phyloP scores from a whole-genome alignment of 2,113 vertebrate genomes.

The Psettodes erumei region DNA sequence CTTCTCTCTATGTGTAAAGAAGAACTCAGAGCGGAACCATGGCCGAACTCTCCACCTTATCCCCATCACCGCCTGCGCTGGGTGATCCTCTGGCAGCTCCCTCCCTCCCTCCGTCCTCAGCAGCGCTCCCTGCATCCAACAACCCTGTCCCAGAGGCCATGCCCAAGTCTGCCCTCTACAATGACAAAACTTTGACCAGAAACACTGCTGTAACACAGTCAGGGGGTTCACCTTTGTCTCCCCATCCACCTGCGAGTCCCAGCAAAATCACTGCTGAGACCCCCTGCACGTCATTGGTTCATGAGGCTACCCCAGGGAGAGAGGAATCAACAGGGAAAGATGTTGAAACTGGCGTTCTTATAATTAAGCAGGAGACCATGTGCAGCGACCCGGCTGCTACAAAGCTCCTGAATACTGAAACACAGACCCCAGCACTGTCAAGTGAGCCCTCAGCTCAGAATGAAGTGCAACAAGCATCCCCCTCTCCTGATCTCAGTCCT shows the following conservation, averaged over 20 bases:
- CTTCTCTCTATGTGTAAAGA: constrained; percentile 47
- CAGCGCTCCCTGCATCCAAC: constrained; percentile 55
- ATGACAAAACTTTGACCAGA: constrained; percentile 65
- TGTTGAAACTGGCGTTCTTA: constrained; percentile 10
- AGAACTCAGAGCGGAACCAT: constrained; percentile 71
- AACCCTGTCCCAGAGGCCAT: constrained; percentile 51
- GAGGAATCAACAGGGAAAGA: constrained; percentile 25
- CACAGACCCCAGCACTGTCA: constrained; percentile 29
- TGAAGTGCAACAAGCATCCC: constrained; percentile 24
- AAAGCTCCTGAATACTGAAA: constrained; percentile 41
- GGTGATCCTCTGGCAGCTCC: constrained; percentile 67
- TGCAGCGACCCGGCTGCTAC: constrained; percentile 5
- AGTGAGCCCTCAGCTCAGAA: constrained; percentile 32
- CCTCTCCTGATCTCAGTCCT: constrained; percentile 66
- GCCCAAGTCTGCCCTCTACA: constrained; percentile 79
- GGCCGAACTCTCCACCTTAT: constrained; percentile 82
- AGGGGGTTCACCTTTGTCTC: neutral
- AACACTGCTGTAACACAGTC: constrained; percentile 14
- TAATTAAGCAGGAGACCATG: constrained; percentile 4
- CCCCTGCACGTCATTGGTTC: constrained; percentile 5
- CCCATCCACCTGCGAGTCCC: constrained; percentile 13
- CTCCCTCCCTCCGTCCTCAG: constrained; percentile 73
- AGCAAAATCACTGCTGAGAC: constrained; percentile 17
- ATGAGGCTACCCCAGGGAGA: constrained; percentile 12
- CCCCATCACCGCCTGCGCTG: constrained; percentile 74